Conservation (phyloP, 2,888 invertebrate species). For the Drosophila colorata region DNA sequence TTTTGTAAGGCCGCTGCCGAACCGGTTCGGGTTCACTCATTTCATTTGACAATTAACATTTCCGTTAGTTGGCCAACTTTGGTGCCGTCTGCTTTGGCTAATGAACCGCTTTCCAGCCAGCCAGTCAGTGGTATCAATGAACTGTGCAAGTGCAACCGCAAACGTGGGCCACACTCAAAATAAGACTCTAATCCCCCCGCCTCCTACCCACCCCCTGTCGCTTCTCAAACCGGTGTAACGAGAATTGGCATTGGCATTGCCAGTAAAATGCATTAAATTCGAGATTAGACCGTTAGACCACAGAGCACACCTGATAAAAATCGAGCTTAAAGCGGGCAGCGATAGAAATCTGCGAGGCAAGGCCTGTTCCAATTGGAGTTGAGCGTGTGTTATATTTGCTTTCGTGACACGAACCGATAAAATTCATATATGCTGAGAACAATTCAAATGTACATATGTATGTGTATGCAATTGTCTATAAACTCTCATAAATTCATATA, state of each 20-base stretch:
- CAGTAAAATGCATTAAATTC: constrained; percentile 25
- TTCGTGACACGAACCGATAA: neutral
- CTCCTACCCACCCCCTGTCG: neutral
- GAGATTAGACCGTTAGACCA: constrained; percentile 26
- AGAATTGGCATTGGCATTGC: constrained; percentile 48
- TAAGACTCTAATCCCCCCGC: constrained; percentile 23
- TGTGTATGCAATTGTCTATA: too few species aligned
- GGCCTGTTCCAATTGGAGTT: neutral
- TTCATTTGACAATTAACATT: constrained; percentile 81
- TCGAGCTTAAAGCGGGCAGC: constrained; percentile 2
- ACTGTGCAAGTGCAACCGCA: constrained; percentile 51
- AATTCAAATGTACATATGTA: too few species aligned
- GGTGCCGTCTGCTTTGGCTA: constrained; percentile 76
- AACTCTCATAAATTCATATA: neutral
- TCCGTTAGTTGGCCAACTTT: constrained; percentile 81
- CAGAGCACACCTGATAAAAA: constrained; percentile 19
- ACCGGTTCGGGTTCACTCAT: constrained; percentile 68
- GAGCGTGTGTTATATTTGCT: neutral
- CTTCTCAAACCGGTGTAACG: constrained; percentile 57
- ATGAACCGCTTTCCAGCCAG: constrained; percentile 65
- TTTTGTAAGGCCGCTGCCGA: constrained; percentile 68
- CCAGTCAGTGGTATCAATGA: constrained; percentile 60
- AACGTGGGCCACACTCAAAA: constrained; percentile 7
- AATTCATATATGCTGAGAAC: too few species aligned
- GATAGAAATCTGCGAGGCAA: constrained; percentile 1